These are phyloP conservation scores for Scolopax mira DNA, from an alignment of 2,113 vertebrate species.

Conservation along the genomic window DNA sequence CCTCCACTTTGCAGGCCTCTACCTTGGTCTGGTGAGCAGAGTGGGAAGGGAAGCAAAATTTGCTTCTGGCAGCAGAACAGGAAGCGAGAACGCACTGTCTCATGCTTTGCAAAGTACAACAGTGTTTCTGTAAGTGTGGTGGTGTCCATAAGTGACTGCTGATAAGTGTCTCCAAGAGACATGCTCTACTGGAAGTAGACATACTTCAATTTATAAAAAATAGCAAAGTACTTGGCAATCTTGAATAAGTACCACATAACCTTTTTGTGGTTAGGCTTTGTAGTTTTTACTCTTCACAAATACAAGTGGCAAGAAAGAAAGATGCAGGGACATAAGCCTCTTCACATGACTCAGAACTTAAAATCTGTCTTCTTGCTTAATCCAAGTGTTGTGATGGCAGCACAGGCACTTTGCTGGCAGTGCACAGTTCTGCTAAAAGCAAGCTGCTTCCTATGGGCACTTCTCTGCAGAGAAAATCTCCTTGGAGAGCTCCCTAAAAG, in stretches of 20 bases:
- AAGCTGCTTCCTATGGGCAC: not conserved
- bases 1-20: not conserved
- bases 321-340: not conserved
- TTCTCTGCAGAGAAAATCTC: not conserved
- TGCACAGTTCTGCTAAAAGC: not conserved
- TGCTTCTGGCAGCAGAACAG: not conserved
- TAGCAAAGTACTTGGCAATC: not conserved
- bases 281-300: not conserved
- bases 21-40: not conserved
- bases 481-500: not conserved
- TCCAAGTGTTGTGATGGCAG: not conserved
- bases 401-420: not conserved
- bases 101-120: not conserved
- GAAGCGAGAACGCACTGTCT: accelerated
- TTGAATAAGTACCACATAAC: not conserved
- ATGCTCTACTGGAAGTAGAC: not conserved
- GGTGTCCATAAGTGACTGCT: not conserved
- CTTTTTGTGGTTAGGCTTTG: not conserved
- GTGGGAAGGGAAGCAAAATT: not conserved
- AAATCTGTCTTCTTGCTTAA: not conserved
- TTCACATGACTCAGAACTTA: not conserved
- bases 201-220: not conserved
- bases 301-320: not conserved
- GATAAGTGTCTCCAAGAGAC: not conserved
- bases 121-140: accelerated